phyloP scores from a whole-genome alignment of 2,797 vertebrate genomes.

The Sebastes alutus region DNA sequence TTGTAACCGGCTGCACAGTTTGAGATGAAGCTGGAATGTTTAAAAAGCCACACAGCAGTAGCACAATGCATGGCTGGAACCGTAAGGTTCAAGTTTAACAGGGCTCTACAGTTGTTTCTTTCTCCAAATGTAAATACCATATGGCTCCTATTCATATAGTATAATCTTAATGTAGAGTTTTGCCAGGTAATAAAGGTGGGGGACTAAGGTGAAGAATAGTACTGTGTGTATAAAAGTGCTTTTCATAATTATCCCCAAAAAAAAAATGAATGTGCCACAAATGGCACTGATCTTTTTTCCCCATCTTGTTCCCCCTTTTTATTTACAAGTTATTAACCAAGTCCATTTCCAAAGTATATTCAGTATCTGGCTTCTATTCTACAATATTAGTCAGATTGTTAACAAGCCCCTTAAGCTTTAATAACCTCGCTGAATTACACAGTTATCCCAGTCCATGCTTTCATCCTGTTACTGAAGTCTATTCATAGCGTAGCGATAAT shows the following conservation, averaged over 20 bases:
- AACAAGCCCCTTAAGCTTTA: constrained; percentile 36
- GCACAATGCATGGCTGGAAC: constrained; percentile 72
- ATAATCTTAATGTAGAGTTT: constrained; percentile 79
- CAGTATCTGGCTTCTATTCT: constrained; percentile 25
- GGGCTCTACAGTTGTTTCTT: constrained; percentile 59
- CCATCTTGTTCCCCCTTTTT: constrained; percentile 7
- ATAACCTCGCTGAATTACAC: constrained; percentile 37
- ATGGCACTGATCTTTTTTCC: constrained; percentile 26
- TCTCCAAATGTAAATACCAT: constrained; percentile 79
- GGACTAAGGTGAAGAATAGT: constrained; percentile 62
- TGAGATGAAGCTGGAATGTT: constrained; percentile 70
- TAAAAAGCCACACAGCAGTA: constrained; percentile 65
- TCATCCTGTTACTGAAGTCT: constrained; percentile 52
- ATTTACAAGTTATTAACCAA: constrained; percentile 39
- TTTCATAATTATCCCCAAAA: constrained; percentile 59
- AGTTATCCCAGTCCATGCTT: constrained; percentile 30
- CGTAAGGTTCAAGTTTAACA: constrained; percentile 60
- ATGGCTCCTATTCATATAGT: constrained; percentile 78
- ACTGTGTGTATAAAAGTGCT: constrained; percentile 74
- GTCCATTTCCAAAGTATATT: constrained; percentile 37
- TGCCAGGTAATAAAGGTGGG: constrained; percentile 63
- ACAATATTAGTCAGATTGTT: constrained; percentile 29
- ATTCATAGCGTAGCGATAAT: constrained; percentile 45
- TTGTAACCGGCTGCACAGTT: constrained; percentile 50
- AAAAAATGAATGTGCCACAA: constrained; percentile 44